Evolutionary conservation across 2,888 invertebrate genomes (phyloP), one percentile per base, ranked within the genome.

Genomic region (Gari tellinella): DNA sequence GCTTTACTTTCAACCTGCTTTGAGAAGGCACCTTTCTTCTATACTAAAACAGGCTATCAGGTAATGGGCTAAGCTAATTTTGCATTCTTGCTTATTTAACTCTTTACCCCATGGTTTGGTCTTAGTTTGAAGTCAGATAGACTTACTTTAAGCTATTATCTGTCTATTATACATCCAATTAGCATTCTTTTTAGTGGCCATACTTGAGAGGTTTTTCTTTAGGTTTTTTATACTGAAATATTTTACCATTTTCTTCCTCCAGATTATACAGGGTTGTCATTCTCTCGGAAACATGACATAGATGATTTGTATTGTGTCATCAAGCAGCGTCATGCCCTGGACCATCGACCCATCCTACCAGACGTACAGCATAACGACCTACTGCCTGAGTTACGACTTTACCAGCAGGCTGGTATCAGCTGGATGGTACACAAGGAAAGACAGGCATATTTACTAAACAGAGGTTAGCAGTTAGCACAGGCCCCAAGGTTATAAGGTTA

Each of bases 401-500:
- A 95, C 88, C 96, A 96, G 89, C 88, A 92, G 69, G 90, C 93
- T 52, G 95, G 95, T 26, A 94, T 96, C 0, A 87, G 90, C 41
- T 96, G 96, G 96, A 95, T 96, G 94, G 81, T 95, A 1, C 80
- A 92, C 12, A 93, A 94, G 60, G 96, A 96, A 90, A 86, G 85
- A 17, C 66, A 15, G 17, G 48, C 49, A 37, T 38, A 63, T n/a
- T n/a, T n/a, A n/a, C n/a, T n/a, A n/a, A n/a, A n/a, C n/a, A n/a
- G n/a, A n/a, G n/a, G n/a, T n/a, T n/a, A n/a, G n/a, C n/a, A n/a
- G n/a, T n/a, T n/a, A n/a, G n/a, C n/a, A n/a, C n/a, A n/a, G n/a
- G n/a, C n/a, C n/a, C n/a, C n/a, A n/a, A n/a, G n/a, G n/a, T n/a
- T n/a, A n/a, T n/a, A n/a, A n/a, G n/a, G n/a, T n/a, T n/a, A n/a